Base-by-base conservation (phyloP, 2,888 invertebrate genomes). In the Furcula furcula region DNA sequence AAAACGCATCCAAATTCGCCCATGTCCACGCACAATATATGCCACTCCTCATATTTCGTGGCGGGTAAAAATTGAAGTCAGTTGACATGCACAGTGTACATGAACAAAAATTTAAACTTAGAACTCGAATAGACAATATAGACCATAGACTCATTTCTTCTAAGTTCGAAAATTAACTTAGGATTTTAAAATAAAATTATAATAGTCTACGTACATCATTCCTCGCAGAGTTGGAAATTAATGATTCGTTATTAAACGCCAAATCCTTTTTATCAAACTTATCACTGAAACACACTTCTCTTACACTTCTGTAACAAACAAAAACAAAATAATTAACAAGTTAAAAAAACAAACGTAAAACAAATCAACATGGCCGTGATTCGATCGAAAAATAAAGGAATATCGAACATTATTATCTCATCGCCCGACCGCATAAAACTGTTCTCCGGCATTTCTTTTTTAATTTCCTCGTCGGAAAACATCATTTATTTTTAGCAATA, bases 381-480 rank as follows among this genome's bases (percentile, higher is more conserved):
- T 55, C 46, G 61, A 59, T 42, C 33, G 50, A 60, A 64, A 62
- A 54, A 59, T 46, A 52, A 51, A 42, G 46, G 51, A 56, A 55
- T 36, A 52, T 51, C 55, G 53, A 65, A 87, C 88, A 87, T 82
- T 77, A 88, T 84, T 56, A 88, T 79, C 64, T 87, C 85, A 59
- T 87, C 85, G 45, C 79, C 82, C 36, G 80, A 77, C 49, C 74
- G 72, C 75, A 77, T 77, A 59, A 79, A 77, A 61, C 71, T 71
- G 65, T 70, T 74, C 62, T 77, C 84, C 46, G 72, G 67, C 48
- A 73, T 71, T 69, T 75, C 76, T 85, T 86, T 88, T 76, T n/a
- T n/a, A n/a, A 84, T 85, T 78, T 87, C 86, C 42, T 86, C 86
- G 59, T 86, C 84, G 50, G 83, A 82, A 75, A 88, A 85, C 88